Base-by-base conservation (phyloP, 2,113 vertebrate species). In the Pelecanoides urinatrix region DNA sequence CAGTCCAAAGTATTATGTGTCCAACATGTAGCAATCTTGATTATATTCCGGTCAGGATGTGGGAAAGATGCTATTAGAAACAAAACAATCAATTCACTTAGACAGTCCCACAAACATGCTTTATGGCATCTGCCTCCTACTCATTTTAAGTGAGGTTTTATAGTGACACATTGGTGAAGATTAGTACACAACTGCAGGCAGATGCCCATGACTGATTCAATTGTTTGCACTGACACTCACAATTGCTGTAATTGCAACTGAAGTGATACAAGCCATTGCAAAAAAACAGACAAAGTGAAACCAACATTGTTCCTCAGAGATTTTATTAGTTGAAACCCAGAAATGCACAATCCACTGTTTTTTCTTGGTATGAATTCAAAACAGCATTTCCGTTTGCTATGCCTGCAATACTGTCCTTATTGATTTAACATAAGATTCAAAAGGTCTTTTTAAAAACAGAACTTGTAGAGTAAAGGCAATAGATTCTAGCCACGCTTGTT, bases 61-160 rank as follows among this genome's bases (percentile, higher is more conserved):
- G 96, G 97, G 91, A 91, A 92, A 85, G 92, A 96, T 94, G 93
- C 90, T 95, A 74, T 97, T 97, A 96, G 92, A 96, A 95, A 96
- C 94, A 96, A 94, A 97, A 96, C 96, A 95, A 94, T 97, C 93
- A 96, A 81, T 96, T 97, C 92, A 83, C 92, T 94, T 73, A 85
- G 73, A 82, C 77, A 82, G 96, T 92, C 84, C 95, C 92, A 96
- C 95, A 96, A 97, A 88, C 92, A 96, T 63, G 87, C 71, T 97
- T 94, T 89, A 95, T 92, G 94, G 96, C 91, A 91, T 96, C 84
- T 85, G 89, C 86, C 91, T 96, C 95, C 94, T 79, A 85, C 92
- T 94, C 94, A 67, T 95, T 96, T 92, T 92, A 79, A 95, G 93
- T 80, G 91, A 85, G 91, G 92, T 94, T 97, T 97, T 94, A 91